Base-by-base conservation (phyloP, 2,113 vertebrate genomes). In the Meriones unguiculatus region DNA sequence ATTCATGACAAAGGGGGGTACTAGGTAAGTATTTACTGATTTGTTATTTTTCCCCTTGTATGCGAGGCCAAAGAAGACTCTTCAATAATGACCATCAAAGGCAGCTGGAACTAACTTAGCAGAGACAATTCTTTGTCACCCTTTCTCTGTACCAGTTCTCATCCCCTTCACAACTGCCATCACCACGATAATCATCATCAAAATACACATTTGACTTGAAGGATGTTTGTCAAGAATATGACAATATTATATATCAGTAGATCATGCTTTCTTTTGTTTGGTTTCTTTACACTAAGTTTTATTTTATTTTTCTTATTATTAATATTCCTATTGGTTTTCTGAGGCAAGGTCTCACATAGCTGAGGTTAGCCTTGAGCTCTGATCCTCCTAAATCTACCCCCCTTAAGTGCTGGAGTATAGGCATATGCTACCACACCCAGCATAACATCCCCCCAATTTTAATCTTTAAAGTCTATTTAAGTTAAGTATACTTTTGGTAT, bases 221-320 rank as follows among this genome's bases (percentile, higher is more conserved):
- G 30, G 50, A 95, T 73, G 28, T 15, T 78, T 82, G 89, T 93
- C 30, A 72, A 80, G 41, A 87, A 95, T 87, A 78, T 52, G 25
- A 57, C n/a, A 94, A 85, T 32, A 64, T 80, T 32, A 64, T 80
- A 35, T 94, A 95, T 85, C 54, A 93, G 81, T 30, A 89, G 54
- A n/a, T 54, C 20, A 67, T 41, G 13, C 28, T 64, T 62, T 67
- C 28, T 91, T 75, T 65, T 28, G 64, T 20, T 67, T 35, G 6
- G 59, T 69, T 87, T 57, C 25, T 62, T 59, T 28, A 64, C 12
- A 65, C 30, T 67, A 77, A 90, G 76, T 35, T 64, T 50, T 30
- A 70, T 89, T 89, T 41, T 18, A 30, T 32, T 59, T 57, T 73
- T 35, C 14, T 86, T 89, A 22, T 32, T 87, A 9, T 24, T 87